phyloP scores from a whole-genome alignment of 2,797 vertebrate genomes.

The Ceyx erithaca region DNA sequence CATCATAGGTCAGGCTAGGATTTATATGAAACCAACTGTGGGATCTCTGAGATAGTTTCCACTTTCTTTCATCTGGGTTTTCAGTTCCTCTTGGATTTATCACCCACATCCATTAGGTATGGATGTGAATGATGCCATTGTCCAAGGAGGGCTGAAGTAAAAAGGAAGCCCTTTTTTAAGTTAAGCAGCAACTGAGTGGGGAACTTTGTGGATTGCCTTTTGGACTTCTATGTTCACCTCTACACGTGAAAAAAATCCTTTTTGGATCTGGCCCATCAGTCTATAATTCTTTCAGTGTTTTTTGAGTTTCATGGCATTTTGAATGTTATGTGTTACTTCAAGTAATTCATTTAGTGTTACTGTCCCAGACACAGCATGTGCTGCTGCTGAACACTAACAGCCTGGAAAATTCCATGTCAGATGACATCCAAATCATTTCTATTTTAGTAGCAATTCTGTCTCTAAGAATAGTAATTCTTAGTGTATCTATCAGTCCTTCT shows the following conservation, averaged over 20 bases:
- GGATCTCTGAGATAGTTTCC: neutral
- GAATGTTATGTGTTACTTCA: constrained; percentile 51
- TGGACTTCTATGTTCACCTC: neutral
- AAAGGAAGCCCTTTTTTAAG: neutral
- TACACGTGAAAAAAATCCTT: neutral
- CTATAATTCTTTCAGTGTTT: constrained; percentile 43
- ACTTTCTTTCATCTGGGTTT: neutral
- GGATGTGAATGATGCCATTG: neutral
- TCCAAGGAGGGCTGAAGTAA: neutral
- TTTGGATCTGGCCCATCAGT: constrained; percentile 67
- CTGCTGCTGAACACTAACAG: constrained; percentile 64
- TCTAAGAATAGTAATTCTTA: neutral
- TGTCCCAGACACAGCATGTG: neutral
- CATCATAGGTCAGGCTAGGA: neutral
- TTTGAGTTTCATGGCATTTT: constrained; percentile 54
- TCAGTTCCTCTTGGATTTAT: neutral
- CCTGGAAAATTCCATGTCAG: constrained; percentile 34
- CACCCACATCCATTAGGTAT: neutral
- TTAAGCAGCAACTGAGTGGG: neutral
- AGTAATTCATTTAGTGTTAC: constrained; percentile 44
- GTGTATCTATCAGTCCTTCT: neutral
- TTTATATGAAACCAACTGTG: neutral
- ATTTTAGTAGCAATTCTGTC: neutral
- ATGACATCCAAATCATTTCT: neutral
- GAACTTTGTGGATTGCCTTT: neutral